Evolutionary conservation across 2,797 vertebrate species (phyloP).

Genomic region (Emys orbicularis): DNA sequence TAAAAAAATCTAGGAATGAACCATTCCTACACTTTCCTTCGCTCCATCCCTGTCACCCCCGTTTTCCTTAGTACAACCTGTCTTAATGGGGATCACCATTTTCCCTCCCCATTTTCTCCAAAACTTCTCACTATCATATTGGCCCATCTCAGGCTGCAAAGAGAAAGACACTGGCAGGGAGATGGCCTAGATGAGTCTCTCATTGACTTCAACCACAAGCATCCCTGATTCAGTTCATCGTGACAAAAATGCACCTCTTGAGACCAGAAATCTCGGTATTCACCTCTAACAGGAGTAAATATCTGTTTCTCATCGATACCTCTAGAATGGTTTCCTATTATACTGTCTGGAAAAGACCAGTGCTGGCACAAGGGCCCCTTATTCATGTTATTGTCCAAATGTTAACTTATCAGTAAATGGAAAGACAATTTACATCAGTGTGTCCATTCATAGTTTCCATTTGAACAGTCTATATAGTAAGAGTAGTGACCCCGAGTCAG

Average conservation of each 20-base stretch:
- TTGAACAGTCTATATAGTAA: background rate
- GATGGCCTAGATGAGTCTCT: slow-evolving; percentile 52
- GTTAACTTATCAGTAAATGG: background rate
- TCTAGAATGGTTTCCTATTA: background rate
- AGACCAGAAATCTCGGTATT: slow-evolving; percentile 13
- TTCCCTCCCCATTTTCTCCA: background rate
- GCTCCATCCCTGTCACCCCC: background rate
- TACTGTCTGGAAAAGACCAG: background rate
- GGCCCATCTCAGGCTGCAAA: background rate
- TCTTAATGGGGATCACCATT: rapidly evolving
- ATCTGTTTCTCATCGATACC: background rate
- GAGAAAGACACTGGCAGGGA: slow-evolving; percentile 22
- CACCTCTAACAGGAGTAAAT: background rate
- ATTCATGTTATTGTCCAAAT: background rate
- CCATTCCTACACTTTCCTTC: background rate
- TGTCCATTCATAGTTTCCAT: background rate
- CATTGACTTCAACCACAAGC: slow-evolving; percentile 61
- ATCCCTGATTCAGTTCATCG: slow-evolving; percentile 63
- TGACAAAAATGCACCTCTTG: slow-evolving; percentile 32
- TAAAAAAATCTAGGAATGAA: background rate
- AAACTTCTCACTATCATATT: background rate
- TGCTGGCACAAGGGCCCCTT: background rate
- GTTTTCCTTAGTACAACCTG: background rate
- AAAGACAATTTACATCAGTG: background rate
- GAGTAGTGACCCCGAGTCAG: background rate